Conservation (phyloP, 2,888 invertebrate genomes). For the Mythimna lalbum region DNA sequence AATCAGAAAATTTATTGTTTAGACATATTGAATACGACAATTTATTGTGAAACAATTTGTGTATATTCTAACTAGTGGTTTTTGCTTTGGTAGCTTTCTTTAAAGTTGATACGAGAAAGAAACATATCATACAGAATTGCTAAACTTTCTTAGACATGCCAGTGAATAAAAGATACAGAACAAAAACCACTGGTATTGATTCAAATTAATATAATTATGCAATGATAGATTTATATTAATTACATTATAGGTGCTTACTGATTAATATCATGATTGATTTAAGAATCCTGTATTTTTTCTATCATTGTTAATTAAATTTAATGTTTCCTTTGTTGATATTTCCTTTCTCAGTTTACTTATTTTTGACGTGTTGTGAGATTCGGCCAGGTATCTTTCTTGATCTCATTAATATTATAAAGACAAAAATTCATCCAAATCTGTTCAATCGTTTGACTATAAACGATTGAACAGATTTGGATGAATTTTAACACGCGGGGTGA, state of each 20-base stretch:
- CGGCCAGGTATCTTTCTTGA: not conserved
- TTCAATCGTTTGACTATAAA: no score
- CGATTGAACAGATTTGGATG: no score
- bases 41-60: conserved; percentile 31
- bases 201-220: conserved; percentile 46
- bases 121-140: conserved; percentile 18
- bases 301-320: conserved; percentile 40
- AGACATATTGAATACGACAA: conserved; percentile 8
- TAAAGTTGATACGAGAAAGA: not conserved
- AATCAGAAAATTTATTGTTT: conserved; percentile 42
- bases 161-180: not conserved
- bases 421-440: no score
- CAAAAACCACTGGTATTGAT: conserved; percentile 10
- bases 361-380: conserved; percentile 17
- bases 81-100: conserved; percentile 10
- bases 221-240: conserved; percentile 56
- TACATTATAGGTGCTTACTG: conserved; percentile 62
- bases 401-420: not conserved
- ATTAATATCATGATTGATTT: conserved; percentile 55
- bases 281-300: conserved; percentile 68
- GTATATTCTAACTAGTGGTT: conserved; percentile 12
- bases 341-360: not conserved
- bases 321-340: conserved; percentile 5
- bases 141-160: not conserved
- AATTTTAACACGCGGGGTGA: no score